Conservation (phyloP, 2,113 vertebrate genomes). For the Synodontis membranacea region DNA sequence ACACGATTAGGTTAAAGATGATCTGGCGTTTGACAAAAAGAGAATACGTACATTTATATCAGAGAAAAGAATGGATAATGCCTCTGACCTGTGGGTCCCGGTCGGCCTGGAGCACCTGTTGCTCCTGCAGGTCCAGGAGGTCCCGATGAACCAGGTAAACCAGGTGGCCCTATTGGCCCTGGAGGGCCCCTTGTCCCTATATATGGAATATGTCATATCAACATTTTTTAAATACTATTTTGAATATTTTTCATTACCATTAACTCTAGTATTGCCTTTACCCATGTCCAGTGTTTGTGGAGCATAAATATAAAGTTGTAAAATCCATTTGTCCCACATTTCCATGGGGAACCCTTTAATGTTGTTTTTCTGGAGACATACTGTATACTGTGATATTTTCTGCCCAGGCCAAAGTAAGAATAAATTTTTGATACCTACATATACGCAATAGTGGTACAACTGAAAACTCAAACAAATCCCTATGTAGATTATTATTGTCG, state of each 20-base stretch:
- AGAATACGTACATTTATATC: neutral
- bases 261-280: neutral
- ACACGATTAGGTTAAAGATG: neutral
- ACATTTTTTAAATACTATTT: neutral
- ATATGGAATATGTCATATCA: neutral
- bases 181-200: conserved; percentile 59
- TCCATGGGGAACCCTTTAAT: neutral
- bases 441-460: neutral
- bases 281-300: neutral
- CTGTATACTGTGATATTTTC: neutral
- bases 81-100: conserved; percentile 63
- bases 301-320: conserved; percentile 2
- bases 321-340: conserved; percentile 12
- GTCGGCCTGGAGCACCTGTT: conserved; percentile 72
- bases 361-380: neutral
- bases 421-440: neutral
- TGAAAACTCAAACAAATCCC: neutral
- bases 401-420: neutral
- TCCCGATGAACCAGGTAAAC: neutral
- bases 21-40: neutral
- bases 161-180: conserved; percentile 62
- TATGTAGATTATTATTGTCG: neutral
- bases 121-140: conserved; percentile 64
- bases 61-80: neutral
- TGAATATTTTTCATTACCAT: conserved; percentile 3